Evolutionary conservation across 2,888 invertebrate species (phyloP).

Genomic region (Sialis fuliginosa): DNA sequence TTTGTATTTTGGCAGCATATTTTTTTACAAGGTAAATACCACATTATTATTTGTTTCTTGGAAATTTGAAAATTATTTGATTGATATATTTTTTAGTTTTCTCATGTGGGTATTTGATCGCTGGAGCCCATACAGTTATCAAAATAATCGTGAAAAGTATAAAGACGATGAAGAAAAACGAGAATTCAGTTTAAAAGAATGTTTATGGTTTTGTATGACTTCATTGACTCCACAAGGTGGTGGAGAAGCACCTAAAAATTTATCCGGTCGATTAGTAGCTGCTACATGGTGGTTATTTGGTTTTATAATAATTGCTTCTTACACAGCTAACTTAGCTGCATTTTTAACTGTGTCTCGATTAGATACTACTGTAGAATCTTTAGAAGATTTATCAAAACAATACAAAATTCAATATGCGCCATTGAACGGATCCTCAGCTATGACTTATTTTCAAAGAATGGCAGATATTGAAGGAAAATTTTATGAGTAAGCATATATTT

Average conservation of each 20-base stretch:
- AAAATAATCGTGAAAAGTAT: conserved; percentile 84
- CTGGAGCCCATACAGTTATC: conserved; percentile 94
- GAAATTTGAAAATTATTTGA: conserved; percentile 1
- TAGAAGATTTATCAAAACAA: conserved; percentile 89
- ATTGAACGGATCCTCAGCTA: conserved; percentile 67
- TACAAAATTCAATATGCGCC: conserved; percentile 95
- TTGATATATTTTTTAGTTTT: conserved; percentile 35
- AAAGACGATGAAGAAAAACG: conserved; percentile 86
- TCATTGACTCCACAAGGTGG: conserved; percentile 91
- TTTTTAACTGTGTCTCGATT: conserved; percentile 87
- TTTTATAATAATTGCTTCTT: conserved; percentile 96
- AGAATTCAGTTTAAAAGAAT: conserved; percentile 89
- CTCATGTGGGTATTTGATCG: conserved; percentile 94
- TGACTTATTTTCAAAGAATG: conserved; percentile 93
- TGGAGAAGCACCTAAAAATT: conserved; percentile 89
- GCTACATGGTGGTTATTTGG: conserved; percentile 99
- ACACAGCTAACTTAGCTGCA: conserved; percentile 95
- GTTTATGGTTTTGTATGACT: conserved; percentile 98
- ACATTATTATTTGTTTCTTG: not conserved
- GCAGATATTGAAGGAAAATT: conserved; percentile 86
- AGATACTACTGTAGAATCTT: conserved; percentile 80
- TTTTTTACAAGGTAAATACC: conserved; percentile 67
- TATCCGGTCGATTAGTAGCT: conserved; percentile 86
- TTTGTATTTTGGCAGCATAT: conserved; percentile 87
- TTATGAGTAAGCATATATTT: conserved; percentile 57